Evolutionary conservation across 2,888 invertebrate species (phyloP), one percentile per base, ranked within the genome.

Genomic region (Theretra japonica): DNA sequence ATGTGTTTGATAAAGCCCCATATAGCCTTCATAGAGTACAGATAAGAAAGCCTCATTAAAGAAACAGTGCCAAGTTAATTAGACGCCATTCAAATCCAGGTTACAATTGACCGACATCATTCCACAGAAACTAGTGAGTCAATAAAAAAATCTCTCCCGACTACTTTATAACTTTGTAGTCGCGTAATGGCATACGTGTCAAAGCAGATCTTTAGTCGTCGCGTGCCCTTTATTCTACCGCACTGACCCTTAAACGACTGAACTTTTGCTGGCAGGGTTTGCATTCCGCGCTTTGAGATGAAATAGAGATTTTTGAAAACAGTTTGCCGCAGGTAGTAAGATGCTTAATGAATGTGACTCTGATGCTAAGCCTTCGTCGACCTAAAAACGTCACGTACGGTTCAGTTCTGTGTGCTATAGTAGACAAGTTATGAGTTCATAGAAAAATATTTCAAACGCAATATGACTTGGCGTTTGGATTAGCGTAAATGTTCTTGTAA

Each of bases 311-410:
- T 41, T 62, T 62, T 62, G 28, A 21, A 62, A 41, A 33, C 62
- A 41, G 62, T 33, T 62, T 21, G 62, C 62, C 62, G 33, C 21
- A 41, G 33, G 33, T 33, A 11, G n/a, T 41, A 62, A 41, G 33
- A n/a, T 21, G 41, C 33, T 62, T 21, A 62, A 62, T 62, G 62
- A 62, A 62, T 62, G 62, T 62, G n/a, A 62, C 62, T 62, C 28
- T 59, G 62, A 62, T 62, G 33, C 21, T 41, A 62, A 62, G 62
- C 62, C 62, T 21, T 8, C 21, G 41, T 21, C 21, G 33, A 62
- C 41, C 41, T 62, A 33, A 8, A 62, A 62, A 41, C 33, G 4
- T 62, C 62, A 41, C 41, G 62, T 41, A 15, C 62, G 4, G 33
- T n/a, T 30, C 19, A 41, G 41, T 62, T 41, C 53, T 62, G 33